Conservation (phyloP, 2,888 invertebrate species). For the Nasonia oneida region DNA sequence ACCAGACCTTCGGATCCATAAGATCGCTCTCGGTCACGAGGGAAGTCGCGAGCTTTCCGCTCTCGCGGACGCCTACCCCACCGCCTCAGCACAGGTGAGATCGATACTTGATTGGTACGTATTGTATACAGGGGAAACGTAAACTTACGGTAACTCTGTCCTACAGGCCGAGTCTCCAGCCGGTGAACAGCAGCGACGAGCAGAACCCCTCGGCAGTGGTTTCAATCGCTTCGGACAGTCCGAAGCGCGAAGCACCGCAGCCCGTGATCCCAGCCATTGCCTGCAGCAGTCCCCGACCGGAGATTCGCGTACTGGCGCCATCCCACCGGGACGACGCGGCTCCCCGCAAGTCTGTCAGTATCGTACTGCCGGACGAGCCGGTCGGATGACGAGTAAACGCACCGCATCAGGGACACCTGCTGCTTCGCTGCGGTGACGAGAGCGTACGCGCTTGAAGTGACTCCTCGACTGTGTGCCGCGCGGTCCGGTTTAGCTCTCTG, state of each 20-base stretch:
- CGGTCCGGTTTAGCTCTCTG: not conserved
- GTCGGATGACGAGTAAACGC: slow-evolving; percentile 71
- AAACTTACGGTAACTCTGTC: no score
- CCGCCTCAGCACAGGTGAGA: slow-evolving; percentile 81
- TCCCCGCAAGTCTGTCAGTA: slow-evolving; percentile 76
- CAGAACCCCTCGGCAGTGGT: not conserved
- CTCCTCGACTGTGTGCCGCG: slow-evolving; percentile 52
- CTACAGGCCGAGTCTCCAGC: slow-evolving; percentile 22
- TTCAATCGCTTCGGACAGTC: not conserved
- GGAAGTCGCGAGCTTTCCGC: slow-evolving; percentile 89
- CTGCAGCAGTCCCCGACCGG: slow-evolving; percentile 71
- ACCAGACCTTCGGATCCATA: slow-evolving; percentile 88
- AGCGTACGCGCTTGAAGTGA: not conserved
- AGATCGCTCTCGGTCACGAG: slow-evolving; percentile 86
- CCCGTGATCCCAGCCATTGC: not conserved
- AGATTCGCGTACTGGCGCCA: slow-evolving; percentile 72
- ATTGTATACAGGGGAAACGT: no score
- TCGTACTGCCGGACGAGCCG: slow-evolving; percentile 74
- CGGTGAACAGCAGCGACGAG: slow-evolving; percentile 27
- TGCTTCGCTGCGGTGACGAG: slow-evolving; percentile 70
- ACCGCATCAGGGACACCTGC: slow-evolving; percentile 65
- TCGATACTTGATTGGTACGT: not conserved
- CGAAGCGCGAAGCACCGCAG: slow-evolving; percentile 25
- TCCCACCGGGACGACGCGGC: slow-evolving; percentile 68
- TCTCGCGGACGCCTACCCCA: slow-evolving; percentile 87